Evolutionary conservation across 2,888 invertebrate genomes (phyloP), one percentile per base, ranked within the genome.

Genomic region (Pristionchus fissidentatus): DNA sequence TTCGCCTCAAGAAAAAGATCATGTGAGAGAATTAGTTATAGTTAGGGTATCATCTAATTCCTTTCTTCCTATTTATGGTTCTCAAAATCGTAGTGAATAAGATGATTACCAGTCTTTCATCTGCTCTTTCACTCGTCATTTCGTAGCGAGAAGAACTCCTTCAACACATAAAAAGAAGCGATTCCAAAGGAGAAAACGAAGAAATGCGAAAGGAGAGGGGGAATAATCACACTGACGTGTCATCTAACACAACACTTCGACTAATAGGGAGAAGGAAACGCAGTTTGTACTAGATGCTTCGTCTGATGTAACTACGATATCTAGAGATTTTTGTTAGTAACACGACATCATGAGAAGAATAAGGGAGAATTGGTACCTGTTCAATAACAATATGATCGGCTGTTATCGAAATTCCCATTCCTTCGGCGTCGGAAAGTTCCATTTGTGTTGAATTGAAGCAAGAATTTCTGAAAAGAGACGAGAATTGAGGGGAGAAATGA

Each of bases 371-470:
- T 52, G 41, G 73, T 26, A 78, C 77, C 77, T 78, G 77, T 26
- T 78, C 77, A 22, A 78, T 55, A 22, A 78, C 55, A 52, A 78
- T 78, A 4, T 78, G 77, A 32, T 78, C 52, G 32, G 77, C 43
- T 35, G 77, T 52, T 32, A 78, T 78, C 46, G 41, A 43, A 46
- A 73, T 43, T 10, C 73, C 73, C 22, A 32, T 22, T 32, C 77
- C 77, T n/a, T 78, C 77, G 22, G 55, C 77, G 26, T 78, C 77
- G 35, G 77, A 78, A 22, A 78, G 77, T 35, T 32, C 49, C 77
- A 78, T 78, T 29, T 66, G 38, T 66, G 66, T 38, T 38, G 38
- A 38, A 22, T 38, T 35, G 66, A 66, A 66, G 15, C 38, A 66
- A 66, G 1, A 19, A 29, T 66, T 38, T 32, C n/a, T 29, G 5